Evolutionary conservation across 2,797 vertebrate species (phyloP).

Genomic region (Sciurus vulgaris): DNA sequence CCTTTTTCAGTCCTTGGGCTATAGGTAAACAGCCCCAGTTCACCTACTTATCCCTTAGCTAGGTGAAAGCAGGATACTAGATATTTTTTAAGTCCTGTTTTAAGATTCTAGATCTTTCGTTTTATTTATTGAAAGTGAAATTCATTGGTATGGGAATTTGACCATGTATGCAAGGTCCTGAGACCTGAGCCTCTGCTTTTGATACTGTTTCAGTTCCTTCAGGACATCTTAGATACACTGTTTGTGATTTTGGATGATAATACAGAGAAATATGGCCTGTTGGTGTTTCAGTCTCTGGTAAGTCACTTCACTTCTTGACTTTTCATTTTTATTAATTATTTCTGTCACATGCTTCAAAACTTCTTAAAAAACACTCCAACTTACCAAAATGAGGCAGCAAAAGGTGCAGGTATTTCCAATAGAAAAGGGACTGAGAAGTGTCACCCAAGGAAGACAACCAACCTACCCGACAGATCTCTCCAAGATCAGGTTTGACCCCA

Average conservation of each 20-base stretch:
- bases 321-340: slow-evolving; percentile 55
- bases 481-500: background rate
- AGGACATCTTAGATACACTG: slow-evolving; percentile 98
- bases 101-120: slow-evolving; percentile 36
- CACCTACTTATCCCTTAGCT: background rate
- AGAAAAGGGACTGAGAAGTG: background rate
- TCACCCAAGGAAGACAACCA: background rate
- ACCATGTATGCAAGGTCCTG: background rate
- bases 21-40: background rate
- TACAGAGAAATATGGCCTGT: slow-evolving; percentile 98
- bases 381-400: slow-evolving; percentile 45
- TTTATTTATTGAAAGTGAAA: slow-evolving; percentile 5
- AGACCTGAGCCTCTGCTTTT: slow-evolving; percentile 67
- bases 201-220: slow-evolving; percentile 93
- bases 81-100: slow-evolving; percentile 6
- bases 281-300: slow-evolving; percentile 99
- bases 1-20: background rate
- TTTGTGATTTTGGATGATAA: slow-evolving; percentile 99
- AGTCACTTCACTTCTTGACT: slow-evolving; percentile 80
- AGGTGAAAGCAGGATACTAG: background rate
- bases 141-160: background rate
- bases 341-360: background rate
- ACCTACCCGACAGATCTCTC: background rate
- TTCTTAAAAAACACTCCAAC: background rate
- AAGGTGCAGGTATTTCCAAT: background rate